These are phyloP conservation scores for Dicrostonyx torquatus DNA, from an alignment of 2,797 vertebrate species.

Conservation along the genomic window DNA sequence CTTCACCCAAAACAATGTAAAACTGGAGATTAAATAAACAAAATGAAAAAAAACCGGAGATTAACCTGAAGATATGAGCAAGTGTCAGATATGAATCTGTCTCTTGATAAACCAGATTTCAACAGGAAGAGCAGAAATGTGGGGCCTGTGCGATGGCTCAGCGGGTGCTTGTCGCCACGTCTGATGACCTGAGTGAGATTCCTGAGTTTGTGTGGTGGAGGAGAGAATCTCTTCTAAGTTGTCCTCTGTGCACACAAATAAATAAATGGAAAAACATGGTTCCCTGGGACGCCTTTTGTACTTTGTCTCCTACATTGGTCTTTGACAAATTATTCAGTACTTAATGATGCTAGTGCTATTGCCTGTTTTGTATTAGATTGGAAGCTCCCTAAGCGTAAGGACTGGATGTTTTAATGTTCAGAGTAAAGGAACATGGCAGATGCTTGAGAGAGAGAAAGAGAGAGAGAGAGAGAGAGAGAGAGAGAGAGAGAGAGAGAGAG, in stretches of 20 bases:
- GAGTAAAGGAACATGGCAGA: not conserved
- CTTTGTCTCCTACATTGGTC: not conserved
- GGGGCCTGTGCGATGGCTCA: too few relatives aligned
- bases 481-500: not conserved
- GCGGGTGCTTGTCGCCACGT: not conserved
- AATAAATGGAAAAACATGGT: not conserved
- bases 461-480: not conserved
- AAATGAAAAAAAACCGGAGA: not conserved
- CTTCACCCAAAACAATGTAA: not conserved
- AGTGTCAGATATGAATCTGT: not conserved
- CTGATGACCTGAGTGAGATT: too few relatives aligned
- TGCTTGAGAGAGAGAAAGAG: not conserved
- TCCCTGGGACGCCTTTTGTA: slow-evolving; percentile 1
- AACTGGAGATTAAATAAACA: too few relatives aligned
- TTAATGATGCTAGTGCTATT: not conserved
- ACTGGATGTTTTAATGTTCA: not conserved
- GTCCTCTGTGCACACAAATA: not conserved
- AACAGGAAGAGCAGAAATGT: not conserved
- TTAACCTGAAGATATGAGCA: not conserved
- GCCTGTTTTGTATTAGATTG: not conserved
- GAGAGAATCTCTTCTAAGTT: not conserved
- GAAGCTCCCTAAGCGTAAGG: not conserved
- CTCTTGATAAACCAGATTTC: not conserved
- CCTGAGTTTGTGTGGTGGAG: too few relatives aligned
- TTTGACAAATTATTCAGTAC: not conserved